Conservation (phyloP, 2,797 vertebrate genomes). For the Enteromius radiatus region DNA sequence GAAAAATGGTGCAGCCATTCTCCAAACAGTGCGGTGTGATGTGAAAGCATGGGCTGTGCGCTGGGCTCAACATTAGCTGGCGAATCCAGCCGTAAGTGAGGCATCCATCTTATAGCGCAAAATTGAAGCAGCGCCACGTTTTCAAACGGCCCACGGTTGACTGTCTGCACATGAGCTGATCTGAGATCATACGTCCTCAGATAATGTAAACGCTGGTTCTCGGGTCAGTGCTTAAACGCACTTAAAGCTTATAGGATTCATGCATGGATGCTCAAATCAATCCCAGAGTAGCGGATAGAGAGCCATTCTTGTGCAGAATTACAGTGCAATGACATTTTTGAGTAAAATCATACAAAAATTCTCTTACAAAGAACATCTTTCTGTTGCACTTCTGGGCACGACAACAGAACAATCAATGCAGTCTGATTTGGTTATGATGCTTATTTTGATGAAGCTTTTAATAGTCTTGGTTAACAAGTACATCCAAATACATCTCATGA, state of each 20-base stretch:
- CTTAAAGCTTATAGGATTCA: slow-evolving; percentile 22
- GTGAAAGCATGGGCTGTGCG: slow-evolving; percentile 7
- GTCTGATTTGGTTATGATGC: not conserved
- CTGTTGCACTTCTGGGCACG: not conserved
- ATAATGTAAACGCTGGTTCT: slow-evolving; percentile 1
- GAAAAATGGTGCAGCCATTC: slow-evolving; percentile 35
- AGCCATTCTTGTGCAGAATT: not conserved
- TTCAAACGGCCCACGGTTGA: slow-evolving; percentile 26
- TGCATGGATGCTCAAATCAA: slow-evolving; percentile 5
- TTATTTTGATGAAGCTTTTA: not conserved
- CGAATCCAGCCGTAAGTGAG: slow-evolving; percentile 29
- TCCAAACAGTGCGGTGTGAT: slow-evolving; percentile 27
- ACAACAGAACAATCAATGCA: not conserved
- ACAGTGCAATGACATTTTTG: not conserved
- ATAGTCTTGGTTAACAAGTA: not conserved
- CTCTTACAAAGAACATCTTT: not conserved
- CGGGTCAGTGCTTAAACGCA: not conserved
- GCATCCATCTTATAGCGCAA: slow-evolving; percentile 34
- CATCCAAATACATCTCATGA: not conserved
- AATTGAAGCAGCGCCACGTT: slow-evolving; percentile 8
- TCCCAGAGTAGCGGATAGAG: not conserved
- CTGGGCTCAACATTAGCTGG: not conserved
- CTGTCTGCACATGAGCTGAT: slow-evolving; percentile 9
- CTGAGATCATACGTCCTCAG: slow-evolving; percentile 27
- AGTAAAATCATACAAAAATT: not conserved